phyloP scores from a whole-genome alignment of 2,113 vertebrate species.

The Cephalopholis sonnerati region DNA sequence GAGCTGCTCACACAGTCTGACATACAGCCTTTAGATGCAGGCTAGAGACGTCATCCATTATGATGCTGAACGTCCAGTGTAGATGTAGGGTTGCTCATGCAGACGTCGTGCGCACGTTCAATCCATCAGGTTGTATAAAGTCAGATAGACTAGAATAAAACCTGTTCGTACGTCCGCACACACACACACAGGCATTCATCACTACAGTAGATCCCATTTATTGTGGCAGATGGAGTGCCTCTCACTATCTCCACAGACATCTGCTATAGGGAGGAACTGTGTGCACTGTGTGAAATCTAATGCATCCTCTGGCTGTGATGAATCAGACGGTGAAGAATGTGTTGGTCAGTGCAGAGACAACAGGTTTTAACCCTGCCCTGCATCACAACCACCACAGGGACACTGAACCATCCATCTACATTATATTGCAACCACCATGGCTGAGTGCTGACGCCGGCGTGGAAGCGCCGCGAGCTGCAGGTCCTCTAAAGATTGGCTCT shows the following conservation, averaged over 20 bases:
- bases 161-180: not conserved
- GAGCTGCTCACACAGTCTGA: slow-evolving; percentile 17
- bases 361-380: slow-evolving; percentile 59
- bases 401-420: slow-evolving; percentile 53
- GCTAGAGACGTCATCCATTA: not conserved
- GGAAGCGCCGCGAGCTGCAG: not conserved
- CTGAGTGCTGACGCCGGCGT: not conserved
- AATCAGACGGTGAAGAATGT: slow-evolving; percentile 67
- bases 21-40: slow-evolving; percentile 6
- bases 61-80: not conserved
- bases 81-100: not conserved
- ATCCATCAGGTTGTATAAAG: slow-evolving; percentile 12
- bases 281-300: slow-evolving; percentile 46
- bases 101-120: not conserved
- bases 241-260: slow-evolving; percentile 52
- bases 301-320: slow-evolving; percentile 52
- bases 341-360: slow-evolving; percentile 61
- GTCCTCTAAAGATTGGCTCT: not conserved
- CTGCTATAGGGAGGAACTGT: slow-evolving; percentile 50
- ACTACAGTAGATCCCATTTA: slow-evolving; percentile 15
- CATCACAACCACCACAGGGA: slow-evolving; percentile 48
- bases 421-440: slow-evolving; percentile 4
- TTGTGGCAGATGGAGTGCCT: slow-evolving; percentile 53
- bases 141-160: slow-evolving; percentile 13
- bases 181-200: slow-evolving; percentile 23